Evolutionary conservation across 2,113 vertebrate genomes (phyloP), one percentile per base, ranked within the genome.

Genomic region (Neolamprologus hecqui): DNA sequence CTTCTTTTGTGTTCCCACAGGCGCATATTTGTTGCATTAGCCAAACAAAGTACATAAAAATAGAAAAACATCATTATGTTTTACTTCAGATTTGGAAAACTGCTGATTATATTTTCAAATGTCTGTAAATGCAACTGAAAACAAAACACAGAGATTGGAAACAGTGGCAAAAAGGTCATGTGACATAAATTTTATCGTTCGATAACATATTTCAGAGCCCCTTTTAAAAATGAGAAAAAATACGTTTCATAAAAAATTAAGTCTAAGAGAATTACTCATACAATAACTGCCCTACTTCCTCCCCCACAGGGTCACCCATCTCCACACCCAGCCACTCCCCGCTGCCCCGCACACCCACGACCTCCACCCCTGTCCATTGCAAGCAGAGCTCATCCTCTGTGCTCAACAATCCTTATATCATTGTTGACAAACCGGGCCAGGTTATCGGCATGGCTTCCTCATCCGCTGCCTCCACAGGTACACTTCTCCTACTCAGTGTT

Each of bases 261-360:
- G 68, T 77, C 10, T n/a, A 75, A 42, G 23, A 26, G 3, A 73
- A 35, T 60, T 31, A 7, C 75, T 45, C 1, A 5, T 42, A 37
- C 33, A 31, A 81, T 6, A 68, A 14, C 57, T 4, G 6, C 17
- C 81, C 8, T 75, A 4, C 73, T 80, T 84, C 51, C 31, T 65
- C 45, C 73, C 45, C 80, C 91, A 68, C 96, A 99, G 98, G 98
- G 81, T 99, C 98, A 90, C 98, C 98, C 85, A 98, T 99, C 95
- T 99, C 98, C 88, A 99, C 98, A 70, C 98, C 98, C 84, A 98
- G 98, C 95, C 98, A 98, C 91, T 99, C 98, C 93, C 98, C 98
- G 5, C 96, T 99, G 91, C 98, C 98, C 94, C 97, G 97, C 88
- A 98, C 97, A 35, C 97, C 98, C 86, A 96, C 97, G 85, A 95